Percentiles rank a stretch among this genome's conserved stretches.
These are phyloP conservation scores for Cyprinodon tularosa DNA, from an alignment of 2,113 vertebrate species.

Conservation along the genomic window DNA sequence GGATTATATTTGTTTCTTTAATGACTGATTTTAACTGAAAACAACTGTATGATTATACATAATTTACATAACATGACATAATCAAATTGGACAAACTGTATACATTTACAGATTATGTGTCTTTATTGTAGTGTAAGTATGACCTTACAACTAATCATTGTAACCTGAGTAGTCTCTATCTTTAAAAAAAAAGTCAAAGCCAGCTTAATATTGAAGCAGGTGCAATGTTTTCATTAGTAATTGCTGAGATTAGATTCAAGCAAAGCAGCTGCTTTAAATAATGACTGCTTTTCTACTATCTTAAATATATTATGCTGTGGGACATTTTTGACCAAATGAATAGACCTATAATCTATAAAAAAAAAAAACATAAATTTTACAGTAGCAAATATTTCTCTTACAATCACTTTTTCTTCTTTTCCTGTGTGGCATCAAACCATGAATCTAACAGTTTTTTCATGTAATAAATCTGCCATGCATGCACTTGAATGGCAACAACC, in stretches of 20 bases:
- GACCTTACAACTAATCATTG: neutral
- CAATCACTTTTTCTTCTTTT: constrained; percentile 90
- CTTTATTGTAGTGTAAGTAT: neutral
- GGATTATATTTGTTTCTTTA: neutral
- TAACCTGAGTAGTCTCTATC: neutral
- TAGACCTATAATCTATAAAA: constrained; percentile 1
- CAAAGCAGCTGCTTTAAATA: neutral
- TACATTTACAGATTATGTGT: neutral
- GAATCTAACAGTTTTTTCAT: constrained; percentile 97
- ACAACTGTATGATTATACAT: neutral
- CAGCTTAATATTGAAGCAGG: neutral
- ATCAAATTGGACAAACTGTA: neutral
- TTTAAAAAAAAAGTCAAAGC: neutral
- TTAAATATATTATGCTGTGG: neutral
- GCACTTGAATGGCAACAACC: constrained; percentile 92
- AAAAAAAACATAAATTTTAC: neutral
- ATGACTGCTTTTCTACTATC: neutral
- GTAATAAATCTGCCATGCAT: constrained; percentile 96
- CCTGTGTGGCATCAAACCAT: constrained; percentile 96
- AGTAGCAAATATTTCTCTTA: constrained; percentile 8
- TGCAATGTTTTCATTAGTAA: neutral
- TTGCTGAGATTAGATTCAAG: neutral
- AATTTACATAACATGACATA: neutral
- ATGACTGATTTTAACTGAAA: neutral
- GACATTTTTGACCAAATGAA: neutral